phyloP scores from a whole-genome alignment of 37 sponge, comb jelly and placozoan species.

The Halisarca cf. caerulea region DNA sequence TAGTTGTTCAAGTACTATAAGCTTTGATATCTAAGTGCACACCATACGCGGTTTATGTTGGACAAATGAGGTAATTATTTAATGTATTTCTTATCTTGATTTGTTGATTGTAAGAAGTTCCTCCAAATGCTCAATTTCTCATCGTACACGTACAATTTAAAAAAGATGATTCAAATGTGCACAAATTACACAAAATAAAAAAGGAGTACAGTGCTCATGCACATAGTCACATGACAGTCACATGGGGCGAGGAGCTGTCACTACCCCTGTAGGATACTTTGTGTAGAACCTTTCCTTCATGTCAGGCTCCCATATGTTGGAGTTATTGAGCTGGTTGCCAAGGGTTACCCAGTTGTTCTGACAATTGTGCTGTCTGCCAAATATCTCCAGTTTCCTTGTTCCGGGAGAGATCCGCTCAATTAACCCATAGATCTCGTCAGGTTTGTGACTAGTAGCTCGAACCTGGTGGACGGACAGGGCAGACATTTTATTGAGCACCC shows the following conservation, averaged over 20 bases:
- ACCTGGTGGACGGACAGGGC: background rate
- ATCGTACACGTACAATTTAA: no score
- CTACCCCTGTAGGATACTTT: constrained; percentile 67
- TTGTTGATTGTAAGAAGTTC: no score
- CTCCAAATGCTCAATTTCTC: no score
- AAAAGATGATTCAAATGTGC: no score
- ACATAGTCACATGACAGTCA: background rate
- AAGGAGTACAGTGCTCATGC: no score
- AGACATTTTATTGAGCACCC: background rate
- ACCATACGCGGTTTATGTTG: no score
- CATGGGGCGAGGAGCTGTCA: background rate
- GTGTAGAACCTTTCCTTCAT: constrained; percentile 49
- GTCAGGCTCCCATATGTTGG: constrained; percentile 60
- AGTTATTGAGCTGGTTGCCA: constrained; percentile 93
- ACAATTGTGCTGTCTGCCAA: constrained; percentile 91
- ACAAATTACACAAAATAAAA: no score
- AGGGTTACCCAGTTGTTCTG: constrained; percentile 98
- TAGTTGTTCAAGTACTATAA: no score
- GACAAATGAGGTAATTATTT: no score
- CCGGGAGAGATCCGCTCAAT: constrained; percentile 92
- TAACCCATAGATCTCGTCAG: constrained; percentile 95
- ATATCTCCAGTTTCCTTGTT: constrained; percentile 87
- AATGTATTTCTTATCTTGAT: no score
- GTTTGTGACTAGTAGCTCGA: constrained; percentile 91
- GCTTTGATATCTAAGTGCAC: no score